Conservation (phyloP, 1,140 invertebrate species). For the Panonychus citri region DNA sequence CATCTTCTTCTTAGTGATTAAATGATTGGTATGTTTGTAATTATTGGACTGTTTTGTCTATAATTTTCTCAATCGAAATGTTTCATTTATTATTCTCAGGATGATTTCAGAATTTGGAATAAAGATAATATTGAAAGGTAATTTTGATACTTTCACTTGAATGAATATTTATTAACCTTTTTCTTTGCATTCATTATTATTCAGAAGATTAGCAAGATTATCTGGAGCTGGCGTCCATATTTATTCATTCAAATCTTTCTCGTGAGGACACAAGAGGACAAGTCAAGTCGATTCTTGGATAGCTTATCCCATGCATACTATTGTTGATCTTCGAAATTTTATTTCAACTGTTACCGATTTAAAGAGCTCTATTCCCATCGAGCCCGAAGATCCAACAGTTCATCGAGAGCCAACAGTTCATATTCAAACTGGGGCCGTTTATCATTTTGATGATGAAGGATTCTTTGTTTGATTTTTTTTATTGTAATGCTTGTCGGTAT, state of each 20-base stretch:
- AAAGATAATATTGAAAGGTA: constrained; percentile 12
- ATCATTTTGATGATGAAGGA: constrained; percentile 4
- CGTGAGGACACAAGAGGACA: background rate
- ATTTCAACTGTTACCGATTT: no score
- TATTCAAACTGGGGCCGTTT: background rate
- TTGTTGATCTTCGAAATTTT: background rate
- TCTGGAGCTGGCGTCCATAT: constrained; percentile 13
- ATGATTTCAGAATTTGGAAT: constrained; percentile 3
- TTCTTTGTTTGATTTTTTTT: constrained; percentile 12
- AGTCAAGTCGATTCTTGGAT: constrained; percentile 1
- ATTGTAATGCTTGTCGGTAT: constrained; percentile 11
- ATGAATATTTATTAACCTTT: no score
- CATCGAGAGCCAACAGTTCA: no score
- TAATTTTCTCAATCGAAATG: constrained; percentile 5
- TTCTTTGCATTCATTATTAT: background rate
- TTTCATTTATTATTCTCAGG: constrained; percentile 8
- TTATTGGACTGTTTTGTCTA: no score
- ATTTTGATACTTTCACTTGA: no score
- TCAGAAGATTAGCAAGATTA: constrained; percentile 8
- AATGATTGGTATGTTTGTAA: no score
- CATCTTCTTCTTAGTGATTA: no score
- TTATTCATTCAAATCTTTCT: constrained; percentile 7
- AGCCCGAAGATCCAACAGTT: background rate
- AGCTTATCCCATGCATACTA: background rate
- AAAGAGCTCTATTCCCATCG: background rate